These are phyloP conservation scores for Hyposmocoma kahamanoa DNA, from an alignment of 1,140 invertebrate genomes.

Conservation along the genomic window DNA sequence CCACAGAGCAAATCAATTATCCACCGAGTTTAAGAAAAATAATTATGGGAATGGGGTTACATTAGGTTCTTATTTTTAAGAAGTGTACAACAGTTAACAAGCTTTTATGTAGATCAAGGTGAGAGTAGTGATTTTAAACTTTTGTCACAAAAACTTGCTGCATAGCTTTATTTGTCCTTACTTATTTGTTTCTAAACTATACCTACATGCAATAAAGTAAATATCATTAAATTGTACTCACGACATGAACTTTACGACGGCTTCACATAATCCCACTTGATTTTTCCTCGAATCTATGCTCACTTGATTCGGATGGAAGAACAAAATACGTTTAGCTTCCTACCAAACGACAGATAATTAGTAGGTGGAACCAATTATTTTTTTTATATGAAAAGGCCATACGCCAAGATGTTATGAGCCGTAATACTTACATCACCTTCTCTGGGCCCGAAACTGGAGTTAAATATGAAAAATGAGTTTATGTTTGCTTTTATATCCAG, in stretches of 20 bases:
- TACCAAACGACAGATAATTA: constrained; percentile 64
- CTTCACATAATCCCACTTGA: constrained; percentile 93
- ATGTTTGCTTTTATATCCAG: constrained; percentile 62
- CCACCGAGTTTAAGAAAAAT: too few species aligned
- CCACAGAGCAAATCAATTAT: too few species aligned
- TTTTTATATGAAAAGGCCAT: too few species aligned
- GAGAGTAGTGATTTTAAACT: too few species aligned
- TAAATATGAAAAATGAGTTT: constrained; percentile 68
- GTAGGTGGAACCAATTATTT: background rate
- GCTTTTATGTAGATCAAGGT: too few species aligned
- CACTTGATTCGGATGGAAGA: constrained; percentile 86
- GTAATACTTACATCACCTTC: constrained; percentile 61
- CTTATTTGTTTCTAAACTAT: too few species aligned
- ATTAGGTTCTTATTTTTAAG: too few species aligned
- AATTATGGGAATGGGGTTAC: too few species aligned
- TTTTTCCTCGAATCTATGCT: constrained; percentile 89
- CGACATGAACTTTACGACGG: constrained; percentile 93
- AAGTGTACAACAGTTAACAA: too few species aligned
- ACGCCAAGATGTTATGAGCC: background rate
- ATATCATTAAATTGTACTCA: constrained; percentile 69
- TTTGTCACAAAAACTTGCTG: too few species aligned
- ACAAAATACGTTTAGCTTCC: constrained; percentile 93
- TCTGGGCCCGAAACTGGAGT: constrained; percentile 62
- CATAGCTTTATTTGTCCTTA: too few species aligned
- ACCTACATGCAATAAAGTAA: too few species aligned